Conservation (phyloP, 2,797 vertebrate species). For the Tragelaphus eurycerus region DNA sequence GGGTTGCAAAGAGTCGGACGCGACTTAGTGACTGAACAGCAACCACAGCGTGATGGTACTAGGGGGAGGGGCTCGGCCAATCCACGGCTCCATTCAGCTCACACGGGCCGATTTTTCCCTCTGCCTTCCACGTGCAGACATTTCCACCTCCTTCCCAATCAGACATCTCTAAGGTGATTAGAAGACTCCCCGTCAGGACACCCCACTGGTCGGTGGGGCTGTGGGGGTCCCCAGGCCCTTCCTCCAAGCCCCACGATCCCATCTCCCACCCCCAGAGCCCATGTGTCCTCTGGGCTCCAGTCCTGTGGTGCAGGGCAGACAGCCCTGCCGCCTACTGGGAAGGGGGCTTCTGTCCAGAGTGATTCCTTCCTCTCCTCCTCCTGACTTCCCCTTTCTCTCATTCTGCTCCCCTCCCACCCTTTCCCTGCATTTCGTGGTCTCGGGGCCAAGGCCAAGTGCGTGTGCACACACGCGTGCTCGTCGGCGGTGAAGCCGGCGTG, state of each 20-base stretch:
- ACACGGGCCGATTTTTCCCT: fast-evolving
- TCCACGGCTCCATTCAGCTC: fast-evolving
- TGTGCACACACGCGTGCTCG: fast-evolving
- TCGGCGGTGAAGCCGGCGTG: fast-evolving
- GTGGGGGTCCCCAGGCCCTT: not conserved
- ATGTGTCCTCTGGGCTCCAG: not conserved
- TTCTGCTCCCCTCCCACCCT: not conserved
- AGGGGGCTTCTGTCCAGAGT: not conserved
- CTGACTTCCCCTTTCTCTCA: too few relatives aligned
- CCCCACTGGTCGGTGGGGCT: too few relatives aligned
- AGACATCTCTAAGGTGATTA: not conserved
- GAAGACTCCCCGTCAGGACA: not conserved
- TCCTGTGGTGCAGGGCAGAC: fast-evolving
- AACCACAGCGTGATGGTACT: fast-evolving
- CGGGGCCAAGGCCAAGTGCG: fast-evolving
- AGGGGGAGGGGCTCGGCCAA: fast-evolving
- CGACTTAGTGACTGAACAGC: not conserved
- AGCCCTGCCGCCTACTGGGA: not conserved
- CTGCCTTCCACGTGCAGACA: not conserved
- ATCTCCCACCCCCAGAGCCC: not conserved
- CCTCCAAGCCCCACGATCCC: fast-evolving
- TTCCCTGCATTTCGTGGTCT: not conserved
- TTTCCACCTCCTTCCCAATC: not conserved
- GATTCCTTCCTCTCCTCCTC: fast-evolving
- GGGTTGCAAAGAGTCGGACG: not conserved